These are phyloP conservation scores for Tribolium madens DNA, from an alignment of 1,140 invertebrate genomes.

Conservation along the genomic window DNA sequence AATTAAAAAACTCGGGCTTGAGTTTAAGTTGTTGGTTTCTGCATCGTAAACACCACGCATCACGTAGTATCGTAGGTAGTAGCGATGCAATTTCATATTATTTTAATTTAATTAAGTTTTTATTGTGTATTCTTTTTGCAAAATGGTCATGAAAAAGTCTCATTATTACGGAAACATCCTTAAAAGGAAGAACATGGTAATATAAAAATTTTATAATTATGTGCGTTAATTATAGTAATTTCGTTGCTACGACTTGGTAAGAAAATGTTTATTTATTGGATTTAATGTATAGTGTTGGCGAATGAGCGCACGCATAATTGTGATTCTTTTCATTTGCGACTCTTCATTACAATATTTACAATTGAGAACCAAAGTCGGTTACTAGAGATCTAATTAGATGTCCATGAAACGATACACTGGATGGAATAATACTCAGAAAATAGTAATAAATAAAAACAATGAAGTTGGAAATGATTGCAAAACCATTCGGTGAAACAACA, in stretches of 20 bases:
- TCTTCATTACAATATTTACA: background rate
- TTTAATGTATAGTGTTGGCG: slow-evolving; percentile 3
- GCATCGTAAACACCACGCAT: background rate
- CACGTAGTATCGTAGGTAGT: background rate
- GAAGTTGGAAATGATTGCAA: slow-evolving; percentile 11
- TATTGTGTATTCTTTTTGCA: background rate
- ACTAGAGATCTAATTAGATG: background rate
- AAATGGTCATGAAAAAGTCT: background rate
- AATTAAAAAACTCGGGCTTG: background rate
- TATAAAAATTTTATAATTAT: slow-evolving; percentile 8
- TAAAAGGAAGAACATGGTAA: background rate
- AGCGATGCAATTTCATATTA: background rate
- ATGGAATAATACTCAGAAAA: slow-evolving; percentile 13
- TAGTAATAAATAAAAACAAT: slow-evolving; percentile 12
- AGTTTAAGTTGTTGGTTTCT: background rate
- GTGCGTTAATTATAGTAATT: slow-evolving; percentile 1
- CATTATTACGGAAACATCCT: background rate
- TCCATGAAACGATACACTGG: background rate
- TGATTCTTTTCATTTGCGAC: background rate
- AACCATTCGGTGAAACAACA: slow-evolving; percentile 27
- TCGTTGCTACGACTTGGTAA: background rate
- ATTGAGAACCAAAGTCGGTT: background rate
- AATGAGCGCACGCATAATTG: slow-evolving; percentile 2
- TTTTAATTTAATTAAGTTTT: background rate
- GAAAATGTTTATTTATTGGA: slow-evolving; percentile 18